A percentile compares a stretch with the other conserved stretches of the same genome.
These are phyloP conservation scores for Halcyon malimbica DNA, from an alignment of 2,113 vertebrate species.

Conservation along the genomic window DNA sequence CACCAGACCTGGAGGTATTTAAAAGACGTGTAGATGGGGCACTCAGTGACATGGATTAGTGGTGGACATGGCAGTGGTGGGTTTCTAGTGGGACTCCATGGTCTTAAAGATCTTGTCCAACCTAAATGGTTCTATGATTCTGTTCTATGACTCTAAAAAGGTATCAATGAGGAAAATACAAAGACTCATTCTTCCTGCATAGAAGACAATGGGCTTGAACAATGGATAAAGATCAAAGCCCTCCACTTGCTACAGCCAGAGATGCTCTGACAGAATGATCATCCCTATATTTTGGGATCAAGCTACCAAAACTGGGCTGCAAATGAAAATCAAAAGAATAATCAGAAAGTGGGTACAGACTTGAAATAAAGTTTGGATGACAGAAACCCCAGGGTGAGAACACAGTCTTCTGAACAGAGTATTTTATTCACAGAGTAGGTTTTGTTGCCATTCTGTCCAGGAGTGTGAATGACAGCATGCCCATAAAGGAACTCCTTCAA, in stretches of 20 bases:
- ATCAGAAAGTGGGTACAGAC: background rate
- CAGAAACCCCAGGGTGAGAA: background rate
- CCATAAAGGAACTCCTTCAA: background rate
- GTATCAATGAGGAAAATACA: background rate
- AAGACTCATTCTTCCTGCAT: background rate
- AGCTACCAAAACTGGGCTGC: background rate
- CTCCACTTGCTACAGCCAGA: background rate
- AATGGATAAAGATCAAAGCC: background rate
- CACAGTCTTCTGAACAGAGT: background rate
- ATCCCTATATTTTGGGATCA: background rate
- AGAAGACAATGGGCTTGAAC: background rate
- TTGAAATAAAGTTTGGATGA: background rate
- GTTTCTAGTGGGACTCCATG: background rate
- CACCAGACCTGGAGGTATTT: background rate
- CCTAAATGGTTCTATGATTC: background rate
- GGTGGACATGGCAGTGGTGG: background rate
- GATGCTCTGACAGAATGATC: background rate
- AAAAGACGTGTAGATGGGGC: background rate
- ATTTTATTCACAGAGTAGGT: background rate
- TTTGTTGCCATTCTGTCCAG: background rate
- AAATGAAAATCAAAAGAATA: background rate
- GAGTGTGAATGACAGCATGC: background rate
- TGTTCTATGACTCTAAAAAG: rapidly evolving
- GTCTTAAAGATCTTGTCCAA: background rate
- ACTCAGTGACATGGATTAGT: background rate